Evolutionary conservation across 2,888 invertebrate genomes (phyloP).

Genomic region (Lochmaea crataegi): DNA sequence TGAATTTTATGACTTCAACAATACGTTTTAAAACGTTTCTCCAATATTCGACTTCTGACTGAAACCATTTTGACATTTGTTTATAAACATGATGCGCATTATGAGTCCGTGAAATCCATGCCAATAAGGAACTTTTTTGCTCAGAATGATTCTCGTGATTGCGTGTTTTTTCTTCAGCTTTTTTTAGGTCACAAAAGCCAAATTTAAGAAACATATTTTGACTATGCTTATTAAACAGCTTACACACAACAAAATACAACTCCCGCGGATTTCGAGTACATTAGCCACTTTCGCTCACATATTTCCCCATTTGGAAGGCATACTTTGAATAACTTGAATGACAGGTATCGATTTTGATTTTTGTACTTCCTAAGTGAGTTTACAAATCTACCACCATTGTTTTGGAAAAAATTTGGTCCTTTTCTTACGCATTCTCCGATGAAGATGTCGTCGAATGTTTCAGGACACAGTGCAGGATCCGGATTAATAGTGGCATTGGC

Average conservation of each 20-base stretch:
- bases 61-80: background rate
- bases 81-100: background rate
- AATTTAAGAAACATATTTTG: background rate
- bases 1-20: constrained; percentile 1
- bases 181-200: background rate
- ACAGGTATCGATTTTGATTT: background rate
- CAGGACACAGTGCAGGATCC: too few relatives aligned
- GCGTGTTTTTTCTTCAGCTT: background rate
- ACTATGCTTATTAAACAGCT: background rate
- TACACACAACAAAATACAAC: background rate
- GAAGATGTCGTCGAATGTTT: too few relatives aligned
- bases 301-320: background rate
- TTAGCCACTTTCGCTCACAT: background rate
- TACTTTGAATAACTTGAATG: background rate
- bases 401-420: too few relatives aligned
- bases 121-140: background rate
- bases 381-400: too few relatives aligned
- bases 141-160: background rate
- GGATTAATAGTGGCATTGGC: too few relatives aligned
- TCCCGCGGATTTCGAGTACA: background rate
- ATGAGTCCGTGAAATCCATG: too few relatives aligned
- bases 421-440: too few relatives aligned
- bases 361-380: background rate
- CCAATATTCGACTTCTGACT: background rate
- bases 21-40: background rate